Percentiles rank a stretch among this genome's conserved stretches.
Conservation (phyloP, 2,113 vertebrate genomes). For the Gnathonemus echidnorhynchus region DNA sequence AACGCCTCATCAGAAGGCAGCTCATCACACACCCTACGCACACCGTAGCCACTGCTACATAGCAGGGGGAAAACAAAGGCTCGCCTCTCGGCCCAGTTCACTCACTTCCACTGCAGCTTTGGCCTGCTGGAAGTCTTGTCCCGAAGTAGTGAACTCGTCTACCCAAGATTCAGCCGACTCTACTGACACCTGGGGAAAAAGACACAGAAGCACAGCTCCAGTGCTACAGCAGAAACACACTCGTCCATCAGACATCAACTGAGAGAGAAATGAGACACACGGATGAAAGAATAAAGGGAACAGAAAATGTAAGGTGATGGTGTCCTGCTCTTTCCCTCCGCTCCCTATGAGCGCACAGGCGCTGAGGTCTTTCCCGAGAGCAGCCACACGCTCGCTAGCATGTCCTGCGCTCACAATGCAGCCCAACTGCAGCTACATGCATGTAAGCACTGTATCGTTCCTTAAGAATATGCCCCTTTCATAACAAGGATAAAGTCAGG, state of each 20-base stretch:
- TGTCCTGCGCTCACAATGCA: background rate
- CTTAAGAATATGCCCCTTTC: background rate
- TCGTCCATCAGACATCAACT: background rate
- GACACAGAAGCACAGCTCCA: slow-evolving; percentile 9
- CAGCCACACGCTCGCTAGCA: background rate
- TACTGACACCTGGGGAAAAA: slow-evolving; percentile 63
- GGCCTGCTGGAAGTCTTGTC: slow-evolving; percentile 87
- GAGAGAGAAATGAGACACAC: slow-evolving; percentile 22
- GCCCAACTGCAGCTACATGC: background rate
- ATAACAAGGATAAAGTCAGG: background rate
- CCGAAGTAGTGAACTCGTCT: slow-evolving; percentile 77
- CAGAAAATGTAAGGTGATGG: background rate
- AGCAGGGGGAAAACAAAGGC: background rate
- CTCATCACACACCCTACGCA: background rate
- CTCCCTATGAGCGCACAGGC: background rate
- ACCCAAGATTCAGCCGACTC: slow-evolving; percentile 95
- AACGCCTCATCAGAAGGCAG: background rate
- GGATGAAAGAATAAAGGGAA: slow-evolving; percentile 12
- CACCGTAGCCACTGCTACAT: background rate
- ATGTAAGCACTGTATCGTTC: background rate
- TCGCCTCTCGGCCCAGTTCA: background rate
- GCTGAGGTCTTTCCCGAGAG: slow-evolving; percentile 3
- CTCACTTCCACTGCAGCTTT: slow-evolving; percentile 94
- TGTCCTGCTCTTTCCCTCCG: slow-evolving; percentile 14
- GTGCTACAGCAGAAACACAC: background rate